These are phyloP conservation scores for Falcunculus frontatus DNA, from an alignment of 2,113 vertebrate species.

Conservation along the genomic window DNA sequence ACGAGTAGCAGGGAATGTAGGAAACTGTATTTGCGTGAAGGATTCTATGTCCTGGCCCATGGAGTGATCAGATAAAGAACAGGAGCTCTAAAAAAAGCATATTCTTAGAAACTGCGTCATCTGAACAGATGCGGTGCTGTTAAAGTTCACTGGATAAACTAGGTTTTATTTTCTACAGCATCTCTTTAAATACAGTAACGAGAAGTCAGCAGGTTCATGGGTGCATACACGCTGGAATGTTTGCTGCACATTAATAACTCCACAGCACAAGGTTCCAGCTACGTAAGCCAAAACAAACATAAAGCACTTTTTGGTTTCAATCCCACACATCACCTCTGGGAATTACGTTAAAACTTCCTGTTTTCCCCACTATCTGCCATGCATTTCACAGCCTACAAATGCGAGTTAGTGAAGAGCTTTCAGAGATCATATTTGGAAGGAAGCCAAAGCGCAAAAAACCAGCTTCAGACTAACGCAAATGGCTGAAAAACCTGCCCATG, in stretches of 20 bases:
- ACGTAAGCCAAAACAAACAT: neutral
- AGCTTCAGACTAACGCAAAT: neutral
- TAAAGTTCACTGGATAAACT: constrained; percentile 24
- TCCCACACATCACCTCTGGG: neutral
- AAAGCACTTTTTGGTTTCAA: neutral
- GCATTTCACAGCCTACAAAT: neutral
- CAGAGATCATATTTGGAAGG: neutral
- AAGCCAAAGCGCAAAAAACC: neutral
- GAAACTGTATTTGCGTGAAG: neutral
- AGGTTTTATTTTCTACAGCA: constrained; percentile 40
- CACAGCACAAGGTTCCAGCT: neutral
- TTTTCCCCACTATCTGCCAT: neutral
- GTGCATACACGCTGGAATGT: constrained; percentile 20
- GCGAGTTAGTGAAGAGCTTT: neutral
- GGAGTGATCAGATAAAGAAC: neutral
- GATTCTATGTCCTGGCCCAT: neutral
- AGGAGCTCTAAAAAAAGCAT: neutral
- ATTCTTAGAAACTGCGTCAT: constrained; percentile 34
- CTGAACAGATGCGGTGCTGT: constrained; percentile 29
- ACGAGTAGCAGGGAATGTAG: neutral
- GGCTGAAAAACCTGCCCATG: neutral
- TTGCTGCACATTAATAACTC: constrained; percentile 37
- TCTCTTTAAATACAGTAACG: constrained; percentile 43
- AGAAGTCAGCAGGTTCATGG: constrained; percentile 49
- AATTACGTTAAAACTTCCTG: constrained; percentile 8